Evolutionary conservation across 2,113 vertebrate species (phyloP).

Genomic region (Climacteris rufus): DNA sequence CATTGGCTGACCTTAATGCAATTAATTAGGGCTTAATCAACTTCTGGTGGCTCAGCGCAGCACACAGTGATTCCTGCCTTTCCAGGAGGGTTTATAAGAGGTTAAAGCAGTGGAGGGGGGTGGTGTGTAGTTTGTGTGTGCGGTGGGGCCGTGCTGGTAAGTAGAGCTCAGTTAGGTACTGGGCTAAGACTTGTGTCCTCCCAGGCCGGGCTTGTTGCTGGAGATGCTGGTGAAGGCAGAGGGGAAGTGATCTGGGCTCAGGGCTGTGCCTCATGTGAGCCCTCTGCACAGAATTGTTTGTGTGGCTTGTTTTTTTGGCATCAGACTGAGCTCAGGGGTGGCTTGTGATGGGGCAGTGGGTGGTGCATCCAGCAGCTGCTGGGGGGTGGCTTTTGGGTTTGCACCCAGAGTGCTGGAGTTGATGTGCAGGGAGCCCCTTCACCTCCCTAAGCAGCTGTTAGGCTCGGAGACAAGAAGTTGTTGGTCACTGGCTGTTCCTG

Average conservation of each 20-base stretch:
- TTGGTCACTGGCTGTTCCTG: not conserved
- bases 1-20: conserved; percentile 64
- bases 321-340: rapidly evolving
- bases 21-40: conserved; percentile 66
- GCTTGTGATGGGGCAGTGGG: not conserved
- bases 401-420: not conserved
- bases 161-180: rapidly evolving
- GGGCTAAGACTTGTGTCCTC: rapidly evolving
- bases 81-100: conserved; percentile 22
- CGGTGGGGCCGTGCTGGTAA: rapidly evolving
- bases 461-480: not conserved
- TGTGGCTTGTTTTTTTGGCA: not conserved
- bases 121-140: rapidly evolving
- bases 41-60: conserved; percentile 42
- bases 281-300: rapidly evolving
- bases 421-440: not conserved
- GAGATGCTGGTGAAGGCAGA: not conserved
- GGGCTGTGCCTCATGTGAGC: not conserved
- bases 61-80: conserved; percentile 15
- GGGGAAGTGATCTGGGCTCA: not conserved
- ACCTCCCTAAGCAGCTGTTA: not conserved
- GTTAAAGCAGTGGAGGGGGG: not conserved
- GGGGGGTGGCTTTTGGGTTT: not conserved
- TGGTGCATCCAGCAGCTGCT: not conserved
- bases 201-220: not conserved